Evolutionary conservation across 1,140 invertebrate genomes (phyloP), one percentile per base, ranked within the genome.

Genomic region (Ganaspis sp.): DNA sequence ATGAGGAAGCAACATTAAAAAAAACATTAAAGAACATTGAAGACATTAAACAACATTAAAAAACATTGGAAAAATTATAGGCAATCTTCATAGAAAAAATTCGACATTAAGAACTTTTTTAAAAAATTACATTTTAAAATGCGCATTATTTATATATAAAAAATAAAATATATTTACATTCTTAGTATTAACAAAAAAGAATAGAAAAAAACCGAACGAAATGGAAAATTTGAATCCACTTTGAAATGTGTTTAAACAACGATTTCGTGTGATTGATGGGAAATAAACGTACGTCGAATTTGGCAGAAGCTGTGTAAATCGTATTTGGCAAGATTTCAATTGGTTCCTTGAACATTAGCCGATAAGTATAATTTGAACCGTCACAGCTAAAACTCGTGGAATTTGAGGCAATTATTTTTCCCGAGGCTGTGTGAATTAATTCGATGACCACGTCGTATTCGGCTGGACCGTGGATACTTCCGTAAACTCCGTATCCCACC

Each of bases 271-370:
- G 37, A 58, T 12, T 58, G 19, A 23, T 72, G 26, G 70, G 8
- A 49, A 77, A 78, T 77, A 34, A 64, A 84, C 69, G 86, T 89
- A 96, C 96, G 92, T 96, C 96, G 15, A 98, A 91, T 71, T 94
- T 96, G 70, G 95, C 95, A 84, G 94, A 96, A 23, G 96, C 96
- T 15, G 95, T 97, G 89, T 98, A 98, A 80, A 94, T 95, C 4
- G 94, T 94, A 87, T 96, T 96, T 8, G 95, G 94, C 70, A 94
- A 85, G 69, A 98, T 96, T 90, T 97, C 96, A 9, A 97, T 94
- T 1, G 97, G 96, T 84, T 97, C 96, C 89, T 96, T 96, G 87
- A 98, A 98, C 94, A 96, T 95, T n/a, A 97, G 95, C 49, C 95
- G 92, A 89, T 97, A 97, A 42, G 96, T 96, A 78, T 94, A 94